These are phyloP conservation scores for Illadopsis cleaveri DNA, from an alignment of 2,113 vertebrate genomes.

Conservation along the genomic window DNA sequence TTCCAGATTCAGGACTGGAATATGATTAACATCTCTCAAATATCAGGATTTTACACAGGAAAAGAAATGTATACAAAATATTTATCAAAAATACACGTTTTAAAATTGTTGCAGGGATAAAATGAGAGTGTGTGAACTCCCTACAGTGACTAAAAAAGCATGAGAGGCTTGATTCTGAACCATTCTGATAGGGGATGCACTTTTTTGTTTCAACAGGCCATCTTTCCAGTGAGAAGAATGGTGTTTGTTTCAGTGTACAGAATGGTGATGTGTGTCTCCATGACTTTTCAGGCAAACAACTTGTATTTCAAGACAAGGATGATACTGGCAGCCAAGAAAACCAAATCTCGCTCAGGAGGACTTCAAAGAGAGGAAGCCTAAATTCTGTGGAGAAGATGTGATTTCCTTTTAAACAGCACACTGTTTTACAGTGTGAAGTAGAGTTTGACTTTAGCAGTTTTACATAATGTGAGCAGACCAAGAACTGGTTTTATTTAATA, in stretches of 20 bases:
- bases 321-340: slow-evolving; percentile 68
- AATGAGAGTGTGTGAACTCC: neutral
- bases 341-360: slow-evolving; percentile 73
- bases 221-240: slow-evolving; percentile 72
- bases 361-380: slow-evolving; percentile 75
- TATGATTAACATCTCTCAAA: neutral
- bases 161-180: neutral
- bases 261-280: slow-evolving; percentile 77
- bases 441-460: slow-evolving; percentile 62
- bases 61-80: neutral
- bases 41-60: neutral
- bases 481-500: slow-evolving; percentile 68
- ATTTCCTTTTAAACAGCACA: slow-evolving; percentile 50
- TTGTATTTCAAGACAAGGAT: slow-evolving; percentile 66
- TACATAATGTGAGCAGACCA: slow-evolving; percentile 73
- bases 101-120: neutral
- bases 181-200: neutral
- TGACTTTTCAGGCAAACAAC: slow-evolving; percentile 74
- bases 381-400: slow-evolving; percentile 78
- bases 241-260: slow-evolving; percentile 74
- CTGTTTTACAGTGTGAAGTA: slow-evolving; percentile 55
- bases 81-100: neutral
- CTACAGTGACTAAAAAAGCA: neutral
- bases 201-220: slow-evolving; percentile 69
- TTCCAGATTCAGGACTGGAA: neutral